A percentile compares a stretch with the other conserved stretches of the same genome.
Evolutionary conservation across 2,888 invertebrate species (phyloP).

Genomic region (Conchocele bisecta): DNA sequence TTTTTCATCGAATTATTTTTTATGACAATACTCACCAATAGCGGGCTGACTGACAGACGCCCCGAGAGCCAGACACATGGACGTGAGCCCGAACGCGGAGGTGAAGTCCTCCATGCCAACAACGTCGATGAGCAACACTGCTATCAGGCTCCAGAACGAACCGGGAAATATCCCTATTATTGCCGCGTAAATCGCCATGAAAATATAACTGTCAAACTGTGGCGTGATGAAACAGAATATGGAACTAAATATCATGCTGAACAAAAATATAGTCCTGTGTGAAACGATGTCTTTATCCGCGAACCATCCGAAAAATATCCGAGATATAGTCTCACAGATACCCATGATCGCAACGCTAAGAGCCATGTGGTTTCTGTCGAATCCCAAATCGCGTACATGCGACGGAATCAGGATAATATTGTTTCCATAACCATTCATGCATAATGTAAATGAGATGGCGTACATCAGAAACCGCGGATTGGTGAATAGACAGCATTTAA

Average conservation of each 20-base stretch:
- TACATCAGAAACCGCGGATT: slow-evolving; percentile 86
- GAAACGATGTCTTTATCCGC: slow-evolving; percentile 89
- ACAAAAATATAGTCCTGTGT: slow-evolving; percentile 79
- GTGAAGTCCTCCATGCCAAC: slow-evolving; percentile 56
- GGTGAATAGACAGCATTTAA: slow-evolving; percentile 49
- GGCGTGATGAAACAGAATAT: slow-evolving; percentile 50
- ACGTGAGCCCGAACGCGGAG: slow-evolving; percentile 56
- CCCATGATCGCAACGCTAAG: slow-evolving; percentile 87
- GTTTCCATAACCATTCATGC: slow-evolving; percentile 91
- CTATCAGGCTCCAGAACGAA: slow-evolving; percentile 55
- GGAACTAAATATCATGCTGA: slow-evolving; percentile 34
- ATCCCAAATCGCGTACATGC: slow-evolving; percentile 87
- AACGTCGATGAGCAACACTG: slow-evolving; percentile 60
- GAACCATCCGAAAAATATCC: slow-evolving; percentile 89
- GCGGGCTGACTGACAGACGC: slow-evolving; percentile 51
- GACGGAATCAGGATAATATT: slow-evolving; percentile 90
- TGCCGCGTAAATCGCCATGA: slow-evolving; percentile 52
- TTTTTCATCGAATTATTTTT: too few species aligned
- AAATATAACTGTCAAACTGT: slow-evolving; percentile 32
- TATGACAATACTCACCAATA: slow-evolving; percentile 53
- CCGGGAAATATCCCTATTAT: slow-evolving; percentile 62
- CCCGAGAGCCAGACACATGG: slow-evolving; percentile 46
- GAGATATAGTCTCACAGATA: slow-evolving; percentile 88
- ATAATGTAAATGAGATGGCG: slow-evolving; percentile 89
- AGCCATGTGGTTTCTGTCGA: slow-evolving; percentile 81